Conservation (phyloP, 2,113 vertebrate species). For the Petrocephalus zakoni region DNA sequence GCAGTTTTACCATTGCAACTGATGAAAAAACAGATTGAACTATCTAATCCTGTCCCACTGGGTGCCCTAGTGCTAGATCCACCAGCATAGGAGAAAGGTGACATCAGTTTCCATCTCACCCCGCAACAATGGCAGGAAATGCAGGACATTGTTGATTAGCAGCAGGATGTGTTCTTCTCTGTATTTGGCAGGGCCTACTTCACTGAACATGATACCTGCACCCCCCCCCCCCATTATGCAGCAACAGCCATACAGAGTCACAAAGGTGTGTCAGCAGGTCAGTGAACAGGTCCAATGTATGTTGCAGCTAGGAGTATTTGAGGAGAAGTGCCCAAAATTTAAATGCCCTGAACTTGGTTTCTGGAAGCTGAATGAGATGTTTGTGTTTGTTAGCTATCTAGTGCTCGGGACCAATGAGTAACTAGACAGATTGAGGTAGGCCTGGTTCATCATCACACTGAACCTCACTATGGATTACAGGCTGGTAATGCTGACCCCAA, state of each 20-base stretch:
- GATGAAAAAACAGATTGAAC: too few species aligned
- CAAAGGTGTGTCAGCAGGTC: not conserved
- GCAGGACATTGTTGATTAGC: too few species aligned
- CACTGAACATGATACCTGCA: not conserved
- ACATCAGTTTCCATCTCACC: not conserved
- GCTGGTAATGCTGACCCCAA: not conserved
- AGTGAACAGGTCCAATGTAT: not conserved
- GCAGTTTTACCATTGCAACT: not conserved
- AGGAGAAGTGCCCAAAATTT: too few species aligned
- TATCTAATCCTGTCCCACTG: not conserved
- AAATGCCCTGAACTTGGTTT: too few species aligned
- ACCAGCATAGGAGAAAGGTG: not conserved
- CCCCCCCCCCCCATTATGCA: not conserved
- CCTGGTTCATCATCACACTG: not conserved
- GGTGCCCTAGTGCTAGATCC: not conserved
- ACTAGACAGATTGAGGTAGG: not conserved
- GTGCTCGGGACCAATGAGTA: not conserved
- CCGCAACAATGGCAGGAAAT: not conserved
- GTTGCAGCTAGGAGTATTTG: not conserved
- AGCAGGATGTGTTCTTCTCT: too few species aligned
- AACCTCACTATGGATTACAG: not conserved
- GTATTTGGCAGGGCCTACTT: too few species aligned
- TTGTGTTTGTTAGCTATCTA: not conserved
- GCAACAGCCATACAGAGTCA: not conserved
- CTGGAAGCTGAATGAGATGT: not conserved